phyloP scores from a whole-genome alignment of 2,888 invertebrate genomes.

The Drosophila imparisetae region DNA sequence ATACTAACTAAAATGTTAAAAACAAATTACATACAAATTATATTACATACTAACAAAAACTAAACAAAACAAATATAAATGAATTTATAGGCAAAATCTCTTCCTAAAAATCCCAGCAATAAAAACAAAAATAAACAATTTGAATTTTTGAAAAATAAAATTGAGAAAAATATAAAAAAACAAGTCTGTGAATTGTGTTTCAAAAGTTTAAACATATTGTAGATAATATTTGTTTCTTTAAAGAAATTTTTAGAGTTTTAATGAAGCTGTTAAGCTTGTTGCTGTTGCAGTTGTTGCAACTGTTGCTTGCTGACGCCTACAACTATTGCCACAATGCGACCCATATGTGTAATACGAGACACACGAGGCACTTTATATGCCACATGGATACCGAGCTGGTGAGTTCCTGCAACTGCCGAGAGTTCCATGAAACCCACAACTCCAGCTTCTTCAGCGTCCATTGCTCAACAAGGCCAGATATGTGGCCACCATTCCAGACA shows the following conservation, averaged over 20 bases:
- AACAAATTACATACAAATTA: constrained; percentile 55
- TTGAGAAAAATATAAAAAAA: constrained; percentile 42
- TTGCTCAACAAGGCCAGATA: constrained; percentile 2
- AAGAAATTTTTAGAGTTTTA: not conserved
- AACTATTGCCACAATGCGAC: constrained; percentile 49
- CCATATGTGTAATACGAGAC: constrained; percentile 15
- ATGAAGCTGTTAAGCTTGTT: constrained; percentile 7
- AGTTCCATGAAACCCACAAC: too few species aligned
- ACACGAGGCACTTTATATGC: constrained; percentile 51
- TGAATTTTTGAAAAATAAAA: constrained; percentile 54
- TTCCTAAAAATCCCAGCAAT: constrained; percentile 67
- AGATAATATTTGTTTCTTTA: not conserved
- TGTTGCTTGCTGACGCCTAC: constrained; percentile 12
- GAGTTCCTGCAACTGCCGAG: not conserved
- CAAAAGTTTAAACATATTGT: not conserved
- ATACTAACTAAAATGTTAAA: constrained; percentile 41
- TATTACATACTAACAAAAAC: constrained; percentile 40
- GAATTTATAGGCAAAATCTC: constrained; percentile 72
- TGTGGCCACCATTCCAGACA: constrained; percentile 51
- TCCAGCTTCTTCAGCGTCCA: constrained; percentile 12
- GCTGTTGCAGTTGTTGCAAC: not conserved
- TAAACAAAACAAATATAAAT: constrained; percentile 47
- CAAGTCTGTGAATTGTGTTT: constrained; percentile 7
- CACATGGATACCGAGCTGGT: constrained; percentile 25
- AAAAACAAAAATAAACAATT: constrained; percentile 47